Evolutionary conservation across 2,888 invertebrate species (phyloP), one percentile per base, ranked within the genome.

Genomic region (Calameuta pallipes): DNA sequence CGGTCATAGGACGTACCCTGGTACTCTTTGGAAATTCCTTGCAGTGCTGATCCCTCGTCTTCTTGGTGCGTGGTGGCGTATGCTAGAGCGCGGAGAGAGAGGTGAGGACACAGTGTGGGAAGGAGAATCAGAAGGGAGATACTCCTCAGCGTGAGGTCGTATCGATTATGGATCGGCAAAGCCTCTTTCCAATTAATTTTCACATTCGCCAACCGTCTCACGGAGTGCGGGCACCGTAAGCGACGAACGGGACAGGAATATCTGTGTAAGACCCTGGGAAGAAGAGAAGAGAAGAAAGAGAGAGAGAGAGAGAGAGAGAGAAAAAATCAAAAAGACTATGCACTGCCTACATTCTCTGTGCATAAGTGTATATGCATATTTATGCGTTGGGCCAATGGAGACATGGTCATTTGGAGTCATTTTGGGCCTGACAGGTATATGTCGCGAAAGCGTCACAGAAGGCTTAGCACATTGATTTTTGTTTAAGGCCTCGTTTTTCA

Each of bases 141-240:
- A 56, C 56, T 37, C 37, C 41, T 23, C 56, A 56, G 56, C 56
- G 23, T 56, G 56, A 56, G 56, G 56, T 56, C 56, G 56, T 56
- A 56, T 56, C 23, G 56, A 56, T 56, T 56, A 56, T 56, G 56
- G 56, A 56, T 56, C 56, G 23, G 56, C 56, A 56, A 56, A 56
- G 56, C 56, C 56, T 56, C 56, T 56, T 56, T 56, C 56, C 56
- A 56, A 56, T 56, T 56, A 56, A 56, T 56, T 56, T 56, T 56
- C 23, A 56, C 56, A 78, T 78, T 78, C 78, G 69, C 78, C 41
- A 78, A 71, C 37, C 74, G 74, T 78, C 78, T 75, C 69, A 70
- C 70, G 75, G 41, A 37, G 71, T 11, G 56, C 9, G 71, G 71
- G 71, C 31, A 71, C 71, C 71, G 71, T 71, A 71, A 71, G 71